Evolutionary conservation across 2,797 vertebrate genomes (phyloP), one percentile per base, ranked within the genome.

Genomic region (Girardinus metallicus): DNA sequence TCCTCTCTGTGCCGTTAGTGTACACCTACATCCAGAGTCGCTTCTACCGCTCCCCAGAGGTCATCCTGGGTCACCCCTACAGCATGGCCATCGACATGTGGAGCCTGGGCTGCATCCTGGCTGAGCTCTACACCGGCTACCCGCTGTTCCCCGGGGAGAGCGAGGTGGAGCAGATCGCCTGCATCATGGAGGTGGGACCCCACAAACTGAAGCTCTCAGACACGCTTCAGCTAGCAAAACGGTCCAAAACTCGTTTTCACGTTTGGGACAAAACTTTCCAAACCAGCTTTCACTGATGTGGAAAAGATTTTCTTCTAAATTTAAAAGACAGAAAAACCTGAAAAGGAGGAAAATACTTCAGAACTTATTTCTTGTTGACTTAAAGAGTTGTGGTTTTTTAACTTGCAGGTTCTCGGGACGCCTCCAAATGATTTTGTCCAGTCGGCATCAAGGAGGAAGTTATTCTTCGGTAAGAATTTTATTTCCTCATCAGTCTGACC

Each of bases 21-120:
- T 98, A 98, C 87, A 97, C 97, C 1, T 99, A 99, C 83, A 97
- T 99, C 91, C 98, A 99, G 93, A 99, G 97, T 85, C 96, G 97
- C 6, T 99, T 99, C 95, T 99, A 99, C 87, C 96, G 97, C 81
- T 98, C 97, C 0, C 98, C 98, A 0, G 98, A 99, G 90, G 97
- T 99, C 88, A 97, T 99, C 86, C 95, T 99, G 89, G 98, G 98
- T 44, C 97, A 97, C 70, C 95, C 97, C 23, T 99, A 99, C 84
- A 96, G 97, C 90, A 97, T 97, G 96, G 97, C 97, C 87, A 97
- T 99, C 7, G 98, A 99, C 85, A 98, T 99, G 98, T 99, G 98
- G 98, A 99, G 98, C 76, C 93, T 99, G 87, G 98, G 98, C 80
- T 99, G 98, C 90, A 98, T 99, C 91, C 94, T 97, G 82, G 97